phyloP scores from a whole-genome alignment of 2,888 invertebrate species.

The Erpobdella octoculata region DNA sequence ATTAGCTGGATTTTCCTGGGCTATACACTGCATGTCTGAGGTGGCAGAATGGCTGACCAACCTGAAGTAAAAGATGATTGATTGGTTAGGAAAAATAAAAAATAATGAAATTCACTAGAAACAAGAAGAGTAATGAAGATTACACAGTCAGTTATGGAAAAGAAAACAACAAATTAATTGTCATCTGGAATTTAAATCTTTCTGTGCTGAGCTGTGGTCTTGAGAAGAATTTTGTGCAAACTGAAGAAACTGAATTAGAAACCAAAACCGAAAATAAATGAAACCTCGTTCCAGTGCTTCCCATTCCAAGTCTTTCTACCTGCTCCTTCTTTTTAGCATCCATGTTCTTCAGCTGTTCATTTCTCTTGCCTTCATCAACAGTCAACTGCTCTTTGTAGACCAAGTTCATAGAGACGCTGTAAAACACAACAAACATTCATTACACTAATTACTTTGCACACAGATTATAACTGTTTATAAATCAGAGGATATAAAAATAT shows the following conservation, averaged over 20 bases:
- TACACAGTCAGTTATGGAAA: no score
- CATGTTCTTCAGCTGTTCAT: slow-evolving; percentile 64
- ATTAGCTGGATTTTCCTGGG: slow-evolving; percentile 62
- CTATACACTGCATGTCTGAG: slow-evolving; percentile 81
- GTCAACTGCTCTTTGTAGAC: slow-evolving; percentile 51
- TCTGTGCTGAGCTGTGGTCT: no score
- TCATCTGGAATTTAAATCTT: no score
- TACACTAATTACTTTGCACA: no score
- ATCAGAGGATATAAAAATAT: no score
- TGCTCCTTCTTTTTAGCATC: slow-evolving; percentile 79
- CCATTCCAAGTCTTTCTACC: slow-evolving; percentile 88
- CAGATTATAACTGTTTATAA: no score
- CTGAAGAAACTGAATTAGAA: no score
- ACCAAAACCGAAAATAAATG: slow-evolving; percentile 10
- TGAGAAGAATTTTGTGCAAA: no score
- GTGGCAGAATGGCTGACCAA: slow-evolving; percentile 67
- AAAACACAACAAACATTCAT: no score
- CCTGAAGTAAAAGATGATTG: no score
- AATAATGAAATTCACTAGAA: neutral
- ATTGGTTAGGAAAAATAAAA: no score
- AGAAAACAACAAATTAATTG: no score
- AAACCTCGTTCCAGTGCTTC: slow-evolving; percentile 44
- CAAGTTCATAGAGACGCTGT: slow-evolving; percentile 47
- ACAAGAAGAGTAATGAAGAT: neutral
- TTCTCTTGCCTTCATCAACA: slow-evolving; percentile 58